Evolutionary conservation across 2,797 vertebrate species (phyloP).

Genomic region (Gadopsis bispinosus): DNA sequence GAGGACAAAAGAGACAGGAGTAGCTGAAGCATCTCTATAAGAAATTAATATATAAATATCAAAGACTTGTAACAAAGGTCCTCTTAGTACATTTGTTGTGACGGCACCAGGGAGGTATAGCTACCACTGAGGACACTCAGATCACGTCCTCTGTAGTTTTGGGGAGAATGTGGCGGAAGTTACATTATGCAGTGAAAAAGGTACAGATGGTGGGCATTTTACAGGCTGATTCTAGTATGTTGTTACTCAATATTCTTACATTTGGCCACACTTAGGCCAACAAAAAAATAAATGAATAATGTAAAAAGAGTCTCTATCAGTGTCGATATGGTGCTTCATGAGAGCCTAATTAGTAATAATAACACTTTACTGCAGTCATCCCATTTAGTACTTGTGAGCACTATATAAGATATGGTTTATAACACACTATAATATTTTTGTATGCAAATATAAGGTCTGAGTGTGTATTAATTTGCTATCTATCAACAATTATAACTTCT

Average conservation of each 20-base stretch:
- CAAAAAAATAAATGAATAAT: background rate
- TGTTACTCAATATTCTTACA: background rate
- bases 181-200: background rate
- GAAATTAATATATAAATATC: slow-evolving; percentile 24
- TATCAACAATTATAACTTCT: background rate
- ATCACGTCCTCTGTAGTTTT: slow-evolving; percentile 1
- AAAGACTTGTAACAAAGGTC: slow-evolving; percentile 17
- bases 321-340: too few relatives aligned
- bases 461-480: background rate
- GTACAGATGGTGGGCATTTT: background rate
- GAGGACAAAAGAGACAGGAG: slow-evolving; percentile 18
- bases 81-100: slow-evolving; percentile 43
- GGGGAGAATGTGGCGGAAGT: background rate
- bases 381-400: background rate
- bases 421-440: background rate
- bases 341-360: background rate
- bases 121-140: slow-evolving; percentile 27
- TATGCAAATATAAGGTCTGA: background rate
- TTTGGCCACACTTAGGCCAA: background rate
- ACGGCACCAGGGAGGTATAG: slow-evolving; percentile 20
- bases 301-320: background rate
- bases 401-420: background rate
- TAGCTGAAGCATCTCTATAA: slow-evolving; percentile 3
- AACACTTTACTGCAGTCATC: background rate
- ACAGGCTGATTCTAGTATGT: background rate